Evolutionary conservation across 2,888 invertebrate species (phyloP).

Genomic region (Sthenelais limicola): DNA sequence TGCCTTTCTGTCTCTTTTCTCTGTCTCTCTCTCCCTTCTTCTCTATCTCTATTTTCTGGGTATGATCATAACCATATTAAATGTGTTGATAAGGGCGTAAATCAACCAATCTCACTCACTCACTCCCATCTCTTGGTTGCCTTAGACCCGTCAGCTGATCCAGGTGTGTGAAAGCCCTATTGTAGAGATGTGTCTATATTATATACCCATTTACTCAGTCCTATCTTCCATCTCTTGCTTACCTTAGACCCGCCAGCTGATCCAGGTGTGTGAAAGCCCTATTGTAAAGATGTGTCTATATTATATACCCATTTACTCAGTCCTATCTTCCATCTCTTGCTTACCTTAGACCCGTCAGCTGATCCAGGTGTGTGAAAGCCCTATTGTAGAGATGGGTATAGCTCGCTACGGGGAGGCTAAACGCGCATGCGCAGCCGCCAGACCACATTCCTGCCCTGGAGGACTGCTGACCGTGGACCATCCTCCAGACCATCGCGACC

Average conservation of each 20-base stretch:
- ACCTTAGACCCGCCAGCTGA: constrained; percentile 80
- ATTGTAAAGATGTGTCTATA: constrained; percentile 89
- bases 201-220: constrained; percentile 77
- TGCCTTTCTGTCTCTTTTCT: too few species aligned
- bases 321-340: not conserved
- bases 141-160: too few species aligned
- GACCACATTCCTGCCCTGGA: constrained; percentile 35
- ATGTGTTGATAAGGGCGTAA: too few species aligned
- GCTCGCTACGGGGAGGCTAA: constrained; percentile 4
- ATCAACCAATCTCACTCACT: too few species aligned
- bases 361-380: constrained; percentile 88
- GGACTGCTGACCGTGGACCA: constrained; percentile 4
- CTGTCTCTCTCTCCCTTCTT: too few species aligned
- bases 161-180: too few species aligned
- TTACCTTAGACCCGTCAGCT: constrained; percentile 79
- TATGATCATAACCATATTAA: too few species aligned
- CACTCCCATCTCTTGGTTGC: too few species aligned
- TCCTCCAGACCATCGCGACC: not conserved
- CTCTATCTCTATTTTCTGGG: too few species aligned
- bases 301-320: constrained; percentile 78
- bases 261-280: constrained; percentile 88
- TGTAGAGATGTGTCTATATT: too few species aligned
- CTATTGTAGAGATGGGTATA: constrained; percentile 87
- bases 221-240: too few species aligned
- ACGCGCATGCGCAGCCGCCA: not conserved